These are phyloP conservation scores for Palythoa heliodiscus DNA, from an alignment of 92 coral and sea anemone species.

Conservation along the genomic window DNA sequence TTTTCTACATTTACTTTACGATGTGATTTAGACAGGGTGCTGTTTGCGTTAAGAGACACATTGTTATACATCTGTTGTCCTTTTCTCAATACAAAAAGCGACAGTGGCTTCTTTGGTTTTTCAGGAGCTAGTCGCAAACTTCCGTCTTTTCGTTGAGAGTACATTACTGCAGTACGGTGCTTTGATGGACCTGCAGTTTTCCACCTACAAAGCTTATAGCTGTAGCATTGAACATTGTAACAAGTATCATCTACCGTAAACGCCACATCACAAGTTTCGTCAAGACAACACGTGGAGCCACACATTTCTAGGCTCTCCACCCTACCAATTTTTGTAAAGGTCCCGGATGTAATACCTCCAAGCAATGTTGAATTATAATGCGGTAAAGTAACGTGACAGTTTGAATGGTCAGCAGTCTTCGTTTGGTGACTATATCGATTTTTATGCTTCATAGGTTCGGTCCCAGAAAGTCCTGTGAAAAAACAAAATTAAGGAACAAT, in stretches of 20 bases:
- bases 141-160: constrained; percentile 61
- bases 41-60: background rate
- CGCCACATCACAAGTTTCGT: constrained; percentile 84
- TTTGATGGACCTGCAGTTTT: constrained; percentile 68
- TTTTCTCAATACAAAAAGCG: background rate
- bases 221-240: constrained; percentile 84
- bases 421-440: background rate
- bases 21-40: background rate
- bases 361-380: constrained; percentile 74
- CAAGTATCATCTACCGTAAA: constrained; percentile 83
- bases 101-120: background rate
- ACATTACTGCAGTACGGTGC: constrained; percentile 70
- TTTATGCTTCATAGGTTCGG: background rate
- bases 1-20: no score
- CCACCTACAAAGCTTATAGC: constrained; percentile 70
- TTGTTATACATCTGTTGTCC: background rate
- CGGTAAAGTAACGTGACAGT: constrained; percentile 36
- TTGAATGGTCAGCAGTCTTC: constrained; percentile 28
- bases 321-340: constrained; percentile 76
- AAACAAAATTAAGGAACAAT: background rate
- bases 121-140: constrained; percentile 4
- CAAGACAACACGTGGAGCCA: constrained; percentile 76
- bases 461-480: constrained; percentile 8
- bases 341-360: constrained; percentile 91
- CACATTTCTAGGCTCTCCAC: constrained; percentile 66